Base-by-base conservation (phyloP, 2,888 invertebrate species). In the Operophtera brumata region DNA sequence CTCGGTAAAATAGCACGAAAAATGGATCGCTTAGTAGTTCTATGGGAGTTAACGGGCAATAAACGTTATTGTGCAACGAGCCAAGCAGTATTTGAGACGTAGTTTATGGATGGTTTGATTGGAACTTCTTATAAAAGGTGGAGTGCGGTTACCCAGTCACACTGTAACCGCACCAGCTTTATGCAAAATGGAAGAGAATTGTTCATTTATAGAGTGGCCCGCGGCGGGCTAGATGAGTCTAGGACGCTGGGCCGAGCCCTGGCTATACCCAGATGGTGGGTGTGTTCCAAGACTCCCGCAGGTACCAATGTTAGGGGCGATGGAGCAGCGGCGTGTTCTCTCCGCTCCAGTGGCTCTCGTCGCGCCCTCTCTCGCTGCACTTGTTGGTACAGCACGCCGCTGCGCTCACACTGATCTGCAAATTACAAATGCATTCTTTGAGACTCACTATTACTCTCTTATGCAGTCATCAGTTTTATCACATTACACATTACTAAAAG, bases 341-440 rank as follows among this genome's bases (percentile, higher is more conserved):
- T 6, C 78, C 76, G 64, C 73, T 78, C 81, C 84, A 83, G 0
- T 71, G 73, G 1, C 56, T 47, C 2, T 71, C 72, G 10, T 57
- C 59, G 0, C 70, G 71, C 10, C 54, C 51, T 0, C 86, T 75
- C 56, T 75, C 75, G 63, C 80, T 75, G 73, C 89, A 87, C 58
- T 86, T 83, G 67, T 87, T 86, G n/a, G 75, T 81, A 57, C 89
- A 89, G 57, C 89, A 88, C 28, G 78, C 78, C 0, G 77, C 78
- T 0, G 84, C 72, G 47, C 65, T 80, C 37, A 69, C 74, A 6
- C 71, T 72, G 4, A 76, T 82, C 86, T 85, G 79, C 0, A 66
- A 71, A 1, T 8, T 32, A 34, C 26, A 42, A 9, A 35, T 35
- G 5, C 6, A 36, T 5, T 37, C 28, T 35, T 12, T 5, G 14